phyloP scores from a whole-genome alignment of 2,888 invertebrate genomes.

The Lasioglossum vierecki region DNA sequence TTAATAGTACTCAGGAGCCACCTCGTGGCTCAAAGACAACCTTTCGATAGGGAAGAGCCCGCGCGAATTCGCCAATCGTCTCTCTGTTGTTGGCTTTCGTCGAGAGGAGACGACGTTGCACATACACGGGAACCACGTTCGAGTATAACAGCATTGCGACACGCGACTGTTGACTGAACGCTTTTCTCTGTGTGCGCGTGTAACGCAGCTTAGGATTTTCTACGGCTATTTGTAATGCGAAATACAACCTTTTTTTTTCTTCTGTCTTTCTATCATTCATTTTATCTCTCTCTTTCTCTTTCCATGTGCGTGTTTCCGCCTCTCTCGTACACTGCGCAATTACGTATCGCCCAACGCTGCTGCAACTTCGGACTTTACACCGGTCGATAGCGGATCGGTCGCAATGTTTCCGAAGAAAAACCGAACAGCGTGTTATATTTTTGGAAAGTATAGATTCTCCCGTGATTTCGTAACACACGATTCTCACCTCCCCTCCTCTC shows the following conservation, averaged over 20 bases:
- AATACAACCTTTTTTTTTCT: constrained; percentile 24
- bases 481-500: background rate
- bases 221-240: constrained; percentile 32
- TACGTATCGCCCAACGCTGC: constrained; percentile 43
- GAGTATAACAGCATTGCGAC: constrained; percentile 70
- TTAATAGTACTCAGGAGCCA: constrained; percentile 45
- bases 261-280: background rate
- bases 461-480: background rate
- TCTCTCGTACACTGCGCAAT: constrained; percentile 11
- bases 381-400: constrained; percentile 40
- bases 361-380: constrained; percentile 53
- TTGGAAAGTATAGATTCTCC: constrained; percentile 10
- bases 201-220: constrained; percentile 5
- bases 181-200: constrained; percentile 8
- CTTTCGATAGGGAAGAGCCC: constrained; percentile 30
- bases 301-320: background rate
- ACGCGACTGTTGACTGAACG: constrained; percentile 60
- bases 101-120: constrained; percentile 35
- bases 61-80: constrained; percentile 46
- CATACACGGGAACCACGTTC: constrained; percentile 22
- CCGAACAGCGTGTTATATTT: background rate
- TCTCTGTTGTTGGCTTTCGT: constrained; percentile 32
- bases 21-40: constrained; percentile 50
- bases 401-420: background rate
- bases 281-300: background rate